Evolutionary conservation across 2,888 invertebrate genomes (phyloP).

Genomic region (Synergus japonicus): DNA sequence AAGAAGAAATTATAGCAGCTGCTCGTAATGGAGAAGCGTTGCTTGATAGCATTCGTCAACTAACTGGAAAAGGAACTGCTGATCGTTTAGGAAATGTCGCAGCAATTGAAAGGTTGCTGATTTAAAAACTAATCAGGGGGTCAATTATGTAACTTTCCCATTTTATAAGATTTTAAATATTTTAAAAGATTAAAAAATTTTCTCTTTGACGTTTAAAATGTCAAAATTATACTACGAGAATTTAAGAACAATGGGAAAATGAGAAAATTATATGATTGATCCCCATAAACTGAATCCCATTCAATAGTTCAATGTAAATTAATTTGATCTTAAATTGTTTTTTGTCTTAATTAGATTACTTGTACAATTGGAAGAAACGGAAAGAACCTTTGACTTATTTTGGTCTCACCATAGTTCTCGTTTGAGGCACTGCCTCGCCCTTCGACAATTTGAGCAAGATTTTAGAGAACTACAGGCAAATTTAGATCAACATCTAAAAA

Average conservation of each 20-base stretch:
- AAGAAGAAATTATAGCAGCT: conserved; percentile 91
- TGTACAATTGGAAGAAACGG: conserved; percentile 96
- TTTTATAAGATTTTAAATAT: too few relatives aligned
- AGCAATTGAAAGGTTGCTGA: conserved; percentile 89
- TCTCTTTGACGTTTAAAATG: too few relatives aligned
- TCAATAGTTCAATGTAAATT: not conserved
- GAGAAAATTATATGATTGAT: not conserved
- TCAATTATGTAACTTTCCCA: too few relatives aligned
- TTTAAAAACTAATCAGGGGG: conserved; percentile 3
- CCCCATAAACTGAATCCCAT: not conserved
- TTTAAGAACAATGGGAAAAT: too few relatives aligned
- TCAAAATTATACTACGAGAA: not conserved
- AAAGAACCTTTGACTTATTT: conserved; percentile 94
- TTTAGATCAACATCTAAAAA: conserved; percentile 89
- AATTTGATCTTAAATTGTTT: not conserved
- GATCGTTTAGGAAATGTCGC: conserved; percentile 91
- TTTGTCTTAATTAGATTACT: conserved; percentile 83
- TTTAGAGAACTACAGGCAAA: conserved; percentile 93
- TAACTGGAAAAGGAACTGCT: conserved; percentile 80
- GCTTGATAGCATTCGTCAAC: conserved; percentile 85
- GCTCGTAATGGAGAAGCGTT: conserved; percentile 93
- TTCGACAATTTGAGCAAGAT: conserved; percentile 96
- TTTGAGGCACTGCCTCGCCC: conserved; percentile 92
- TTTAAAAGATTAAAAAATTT: too few relatives aligned
- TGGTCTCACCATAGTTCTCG: conserved; percentile 95